Base-by-base conservation (phyloP, 2,113 vertebrate genomes). In the Ornithorhynchus anatinus region DNA sequence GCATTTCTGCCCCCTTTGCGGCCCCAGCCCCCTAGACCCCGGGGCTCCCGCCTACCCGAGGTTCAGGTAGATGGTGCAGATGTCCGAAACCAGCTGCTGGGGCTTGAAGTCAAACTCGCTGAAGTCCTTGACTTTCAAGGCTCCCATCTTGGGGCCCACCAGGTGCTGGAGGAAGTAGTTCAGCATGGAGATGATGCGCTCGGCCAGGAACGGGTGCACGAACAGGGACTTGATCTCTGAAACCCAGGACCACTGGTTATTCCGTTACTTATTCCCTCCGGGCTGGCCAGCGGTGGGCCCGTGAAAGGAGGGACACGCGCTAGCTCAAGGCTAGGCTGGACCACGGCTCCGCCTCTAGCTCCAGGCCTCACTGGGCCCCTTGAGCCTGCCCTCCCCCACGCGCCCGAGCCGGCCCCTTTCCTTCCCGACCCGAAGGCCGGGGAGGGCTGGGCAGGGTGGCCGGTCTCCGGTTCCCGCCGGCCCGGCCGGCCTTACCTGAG, bases 21-120 rank as follows among this genome's bases (percentile, higher is more conserved):
- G n/a, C n/a, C n/a, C n/a, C n/a, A n/a, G 11, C 29, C 3, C 3
- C 20, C 4, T 5, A 25, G n/a, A 15, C 20, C 11, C 11, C 35
- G 8, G 33, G 8, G 20, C 52, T 2, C 0, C 47, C 27, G 72
- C 91, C 22, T 95, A 99, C 98, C 98, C 97, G 22, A 99, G 92
- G 83, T 99, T 97, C 48, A 99, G 89, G 92, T 99, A 99, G 92
- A 99, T 99, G 27, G 96, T 98, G 84, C 97, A 99, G 92, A 99
- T 99, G 82, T 99, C 97, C 22, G 96, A 98, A 42, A 99, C 97
- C 0, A 99, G 94, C 77, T 99, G 97, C 91, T 99, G 97, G 1
- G 98, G 98, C 79, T 97, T 99, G 92, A 99, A 99, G 90, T 99
- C 98, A 56, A 99, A 99, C 86, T 99, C 98, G 4, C 96, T 99